Conservation (phyloP, 2,888 invertebrate species). For the Pyrochroa serraticornis region DNA sequence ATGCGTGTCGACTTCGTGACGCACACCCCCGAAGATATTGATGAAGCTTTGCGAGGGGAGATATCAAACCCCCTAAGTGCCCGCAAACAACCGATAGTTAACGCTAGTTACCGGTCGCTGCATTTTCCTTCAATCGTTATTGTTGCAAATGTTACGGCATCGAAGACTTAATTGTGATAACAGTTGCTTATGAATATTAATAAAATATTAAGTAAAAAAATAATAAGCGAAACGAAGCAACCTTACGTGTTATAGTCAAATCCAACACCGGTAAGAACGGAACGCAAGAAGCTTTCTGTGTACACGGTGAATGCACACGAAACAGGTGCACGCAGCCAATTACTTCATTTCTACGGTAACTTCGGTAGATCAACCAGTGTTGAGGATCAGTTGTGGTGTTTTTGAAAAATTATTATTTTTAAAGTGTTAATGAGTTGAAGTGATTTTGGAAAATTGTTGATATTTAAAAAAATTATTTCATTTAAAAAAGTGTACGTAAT, state of each 20-base stretch:
- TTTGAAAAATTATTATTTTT: neutral
- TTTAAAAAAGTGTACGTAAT: no score
- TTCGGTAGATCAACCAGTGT: conserved; percentile 38
- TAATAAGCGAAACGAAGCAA: conserved; percentile 3
- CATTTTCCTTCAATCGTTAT: no score
- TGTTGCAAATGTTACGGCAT: no score
- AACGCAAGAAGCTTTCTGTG: conserved; percentile 40
- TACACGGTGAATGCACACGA: conserved; percentile 49
- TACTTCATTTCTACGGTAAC: conserved; percentile 48
- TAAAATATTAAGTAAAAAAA: no score
- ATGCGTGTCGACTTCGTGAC: neutral
- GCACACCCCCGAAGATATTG: neutral
- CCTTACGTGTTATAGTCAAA: neutral
- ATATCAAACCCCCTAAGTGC: neutral
- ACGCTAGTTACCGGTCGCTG: no score
- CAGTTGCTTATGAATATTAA: no score
- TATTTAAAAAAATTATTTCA: neutral
- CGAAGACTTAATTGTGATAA: no score
- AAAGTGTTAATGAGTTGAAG: neutral
- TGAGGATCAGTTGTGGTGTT: conserved; percentile 19
- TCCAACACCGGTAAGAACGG: neutral
- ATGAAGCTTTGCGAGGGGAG: neutral
- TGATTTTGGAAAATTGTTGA: neutral
- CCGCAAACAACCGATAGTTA: no score
- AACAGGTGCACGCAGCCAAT: conserved; percentile 50